phyloP scores from a whole-genome alignment of 2,888 invertebrate genomes.

The Platycnemis pennipes region DNA sequence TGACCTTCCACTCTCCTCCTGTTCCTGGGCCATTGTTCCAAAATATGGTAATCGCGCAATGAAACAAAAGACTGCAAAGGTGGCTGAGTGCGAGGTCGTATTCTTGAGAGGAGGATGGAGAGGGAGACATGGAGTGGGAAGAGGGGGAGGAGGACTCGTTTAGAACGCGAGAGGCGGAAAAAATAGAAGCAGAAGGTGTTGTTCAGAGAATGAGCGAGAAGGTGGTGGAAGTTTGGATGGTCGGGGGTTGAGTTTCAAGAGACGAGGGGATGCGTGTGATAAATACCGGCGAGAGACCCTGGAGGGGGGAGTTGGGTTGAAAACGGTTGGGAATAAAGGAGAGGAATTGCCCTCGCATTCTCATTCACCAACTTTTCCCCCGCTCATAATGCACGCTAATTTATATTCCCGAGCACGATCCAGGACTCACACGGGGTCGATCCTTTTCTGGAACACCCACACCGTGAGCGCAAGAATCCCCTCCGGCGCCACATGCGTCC shows the following conservation, averaged over 20 bases:
- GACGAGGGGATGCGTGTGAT: neutral
- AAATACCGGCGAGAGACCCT: too few species aligned
- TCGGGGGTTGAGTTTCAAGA: neutral
- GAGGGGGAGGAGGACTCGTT: neutral
- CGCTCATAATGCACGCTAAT: constrained; percentile 46
- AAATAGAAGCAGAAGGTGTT: neutral
- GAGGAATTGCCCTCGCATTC: constrained; percentile 30
- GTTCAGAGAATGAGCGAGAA: neutral
- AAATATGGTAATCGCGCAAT: neutral
- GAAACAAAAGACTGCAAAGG: neutral
- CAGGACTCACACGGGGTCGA: neutral
- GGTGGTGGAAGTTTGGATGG: neutral
- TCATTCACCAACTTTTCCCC: constrained; percentile 38
- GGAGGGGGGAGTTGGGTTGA: neutral
- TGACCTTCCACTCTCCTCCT: neutral
- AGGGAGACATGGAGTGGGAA: neutral
- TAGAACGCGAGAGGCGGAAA: neutral
- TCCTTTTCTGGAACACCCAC: neutral
- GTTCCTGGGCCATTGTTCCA: neutral
- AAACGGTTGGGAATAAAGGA: neutral
- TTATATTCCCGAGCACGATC: constrained; percentile 9
- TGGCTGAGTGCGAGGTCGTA: neutral
- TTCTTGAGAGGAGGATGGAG: neutral
- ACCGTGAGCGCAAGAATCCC: neutral
- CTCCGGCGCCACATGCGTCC: neutral